Evolutionary conservation across 2,113 vertebrate genomes (phyloP).

Genomic region (Cisticola juncidis): DNA sequence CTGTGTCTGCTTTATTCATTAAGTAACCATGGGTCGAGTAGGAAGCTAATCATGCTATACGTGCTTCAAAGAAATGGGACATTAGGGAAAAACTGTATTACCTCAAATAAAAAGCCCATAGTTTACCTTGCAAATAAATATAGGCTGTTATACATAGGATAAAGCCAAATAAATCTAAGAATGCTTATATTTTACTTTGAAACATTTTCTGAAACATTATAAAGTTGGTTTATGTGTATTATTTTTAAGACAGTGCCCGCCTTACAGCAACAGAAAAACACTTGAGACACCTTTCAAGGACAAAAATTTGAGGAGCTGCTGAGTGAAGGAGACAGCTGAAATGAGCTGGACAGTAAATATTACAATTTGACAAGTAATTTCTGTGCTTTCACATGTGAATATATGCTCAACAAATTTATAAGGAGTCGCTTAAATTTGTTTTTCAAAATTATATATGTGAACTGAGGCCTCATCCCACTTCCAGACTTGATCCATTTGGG

Average conservation of each 20-base stretch:
- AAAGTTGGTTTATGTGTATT: background rate
- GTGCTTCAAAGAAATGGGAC: background rate
- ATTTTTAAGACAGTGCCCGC: background rate
- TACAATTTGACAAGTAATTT: background rate
- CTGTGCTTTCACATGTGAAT: background rate
- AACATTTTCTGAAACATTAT: background rate
- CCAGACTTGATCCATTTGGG: background rate
- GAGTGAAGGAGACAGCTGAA: background rate
- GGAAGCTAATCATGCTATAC: background rate
- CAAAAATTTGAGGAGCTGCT: background rate
- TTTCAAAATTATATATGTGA: background rate
- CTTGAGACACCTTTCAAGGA: background rate
- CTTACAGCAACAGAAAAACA: background rate
- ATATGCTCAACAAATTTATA: background rate
- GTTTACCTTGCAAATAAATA: background rate
- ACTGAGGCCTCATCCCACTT: background rate
- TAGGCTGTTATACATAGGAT: background rate
- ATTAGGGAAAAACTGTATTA: background rate
- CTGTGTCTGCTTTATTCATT: slow-evolving; percentile 13
- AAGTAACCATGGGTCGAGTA: background rate
- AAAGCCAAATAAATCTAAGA: background rate
- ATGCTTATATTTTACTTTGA: background rate
- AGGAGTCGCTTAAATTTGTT: background rate
- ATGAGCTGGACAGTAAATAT: background rate
- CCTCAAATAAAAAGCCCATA: background rate